Conservation (phyloP, 2,888 invertebrate genomes). For the Andrena haemorrhoa region DNA sequence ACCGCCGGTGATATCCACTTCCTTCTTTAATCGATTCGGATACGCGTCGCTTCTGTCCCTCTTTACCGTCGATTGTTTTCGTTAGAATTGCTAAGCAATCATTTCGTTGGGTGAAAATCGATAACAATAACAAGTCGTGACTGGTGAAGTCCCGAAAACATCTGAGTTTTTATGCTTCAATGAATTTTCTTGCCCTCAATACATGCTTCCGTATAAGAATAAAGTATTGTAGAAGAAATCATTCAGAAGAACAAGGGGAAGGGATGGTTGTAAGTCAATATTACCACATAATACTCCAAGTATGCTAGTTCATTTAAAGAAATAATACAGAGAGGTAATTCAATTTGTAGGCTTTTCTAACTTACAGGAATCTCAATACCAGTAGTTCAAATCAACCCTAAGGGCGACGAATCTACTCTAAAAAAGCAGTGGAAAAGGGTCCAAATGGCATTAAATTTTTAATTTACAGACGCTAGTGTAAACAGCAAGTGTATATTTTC, state of each 20-base stretch:
- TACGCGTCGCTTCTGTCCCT: slow-evolving; percentile 56
- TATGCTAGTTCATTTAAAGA: too few species aligned
- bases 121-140: slow-evolving; percentile 34
- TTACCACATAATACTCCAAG: too few species aligned
- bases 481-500: not conserved
- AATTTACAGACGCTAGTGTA: not conserved
- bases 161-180: not conserved
- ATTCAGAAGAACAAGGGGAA: too few species aligned
- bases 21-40: slow-evolving; percentile 56
- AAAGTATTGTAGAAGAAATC: too few species aligned
- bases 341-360: too few species aligned
- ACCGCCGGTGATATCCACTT: slow-evolving; percentile 62
- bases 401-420: too few species aligned
- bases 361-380: too few species aligned
- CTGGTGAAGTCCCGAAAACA: not conserved
- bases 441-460: not conserved
- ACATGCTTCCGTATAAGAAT: too few species aligned
- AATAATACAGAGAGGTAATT: too few species aligned
- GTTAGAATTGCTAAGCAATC: slow-evolving; percentile 69
- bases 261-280: too few species aligned
- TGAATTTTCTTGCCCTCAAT: not conserved
- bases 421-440: too few species aligned
- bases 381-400: too few species aligned
- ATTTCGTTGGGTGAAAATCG: slow-evolving; percentile 35
- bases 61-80: slow-evolving; percentile 53